Evolutionary conservation across 2,888 invertebrate species (phyloP).

Genomic region (Sarcophaga caerulescens): DNA sequence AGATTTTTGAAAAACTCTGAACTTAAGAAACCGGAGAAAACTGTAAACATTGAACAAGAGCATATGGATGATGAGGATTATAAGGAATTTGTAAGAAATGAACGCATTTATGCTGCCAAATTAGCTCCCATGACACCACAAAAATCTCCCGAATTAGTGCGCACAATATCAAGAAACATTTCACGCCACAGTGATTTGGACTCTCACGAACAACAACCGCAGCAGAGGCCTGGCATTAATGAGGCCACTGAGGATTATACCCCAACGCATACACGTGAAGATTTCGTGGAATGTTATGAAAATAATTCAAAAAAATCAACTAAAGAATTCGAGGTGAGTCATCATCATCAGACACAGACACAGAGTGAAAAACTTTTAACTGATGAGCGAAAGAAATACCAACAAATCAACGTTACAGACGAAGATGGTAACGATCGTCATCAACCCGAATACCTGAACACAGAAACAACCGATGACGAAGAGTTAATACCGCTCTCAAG

Average conservation of each 20-base stretch:
- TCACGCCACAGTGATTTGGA: constrained; percentile 78
- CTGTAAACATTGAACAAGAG: constrained; percentile 76
- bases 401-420: constrained; percentile 24
- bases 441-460: neutral
- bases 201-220: constrained; percentile 52
- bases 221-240: constrained; percentile 20
- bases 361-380: constrained; percentile 46
- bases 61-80: constrained; percentile 83
- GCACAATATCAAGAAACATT: constrained; percentile 80
- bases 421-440: constrained; percentile 17
- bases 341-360: constrained; percentile 46
- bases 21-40: constrained; percentile 77
- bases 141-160: constrained; percentile 82
- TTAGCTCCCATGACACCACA: constrained; percentile 80
- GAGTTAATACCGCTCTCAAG: constrained; percentile 71
- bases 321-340: constrained; percentile 59
- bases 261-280: constrained; percentile 58
- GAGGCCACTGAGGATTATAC: constrained; percentile 70
- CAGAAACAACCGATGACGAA: constrained; percentile 61
- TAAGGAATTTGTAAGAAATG: constrained; percentile 82
- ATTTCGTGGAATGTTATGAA: constrained; percentile 50
- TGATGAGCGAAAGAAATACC: constrained; percentile 44
- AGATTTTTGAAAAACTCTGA: constrained; percentile 85
- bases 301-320: constrained; percentile 39
- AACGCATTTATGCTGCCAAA: constrained; percentile 85